These are phyloP conservation scores for Hippopotamus amphibius DNA, from an alignment of 2,113 vertebrate species.

Conservation along the genomic window DNA sequence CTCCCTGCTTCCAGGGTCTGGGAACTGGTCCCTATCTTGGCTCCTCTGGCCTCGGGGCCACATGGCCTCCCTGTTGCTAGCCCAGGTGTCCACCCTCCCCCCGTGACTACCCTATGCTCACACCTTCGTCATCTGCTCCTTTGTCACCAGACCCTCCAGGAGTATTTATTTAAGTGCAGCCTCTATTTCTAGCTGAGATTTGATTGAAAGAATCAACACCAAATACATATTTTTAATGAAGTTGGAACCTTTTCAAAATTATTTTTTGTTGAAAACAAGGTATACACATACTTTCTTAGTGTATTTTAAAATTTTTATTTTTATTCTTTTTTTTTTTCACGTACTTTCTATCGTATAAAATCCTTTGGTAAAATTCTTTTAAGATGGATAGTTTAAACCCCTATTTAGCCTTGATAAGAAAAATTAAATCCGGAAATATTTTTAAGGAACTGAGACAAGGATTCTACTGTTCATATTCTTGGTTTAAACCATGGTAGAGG, in stretches of 20 bases:
- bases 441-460: background rate
- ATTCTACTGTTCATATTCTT: slow-evolving; percentile 7
- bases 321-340: background rate
- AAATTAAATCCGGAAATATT: slow-evolving; percentile 33
- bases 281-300: background rate
- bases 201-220: background rate
- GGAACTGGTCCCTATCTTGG: background rate
- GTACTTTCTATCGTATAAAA: background rate
- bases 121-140: background rate
- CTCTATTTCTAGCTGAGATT: background rate
- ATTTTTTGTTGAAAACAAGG: background rate
- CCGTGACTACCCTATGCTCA: background rate
- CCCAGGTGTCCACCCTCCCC: background rate
- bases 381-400: background rate
- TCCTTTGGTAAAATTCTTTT: background rate
- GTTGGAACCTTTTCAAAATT: background rate
- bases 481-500: background rate
- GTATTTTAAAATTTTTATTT: background rate
- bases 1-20: background rate
- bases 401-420: slow-evolving; percentile 4
- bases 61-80: background rate
- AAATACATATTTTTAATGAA: background rate
- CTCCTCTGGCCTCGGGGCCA: background rate
- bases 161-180: background rate
- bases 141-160: background rate